A percentile compares a stretch with the other conserved stretches of the same genome.
Conservation (phyloP, 2,113 vertebrate species). For the Natator depressus region DNA sequence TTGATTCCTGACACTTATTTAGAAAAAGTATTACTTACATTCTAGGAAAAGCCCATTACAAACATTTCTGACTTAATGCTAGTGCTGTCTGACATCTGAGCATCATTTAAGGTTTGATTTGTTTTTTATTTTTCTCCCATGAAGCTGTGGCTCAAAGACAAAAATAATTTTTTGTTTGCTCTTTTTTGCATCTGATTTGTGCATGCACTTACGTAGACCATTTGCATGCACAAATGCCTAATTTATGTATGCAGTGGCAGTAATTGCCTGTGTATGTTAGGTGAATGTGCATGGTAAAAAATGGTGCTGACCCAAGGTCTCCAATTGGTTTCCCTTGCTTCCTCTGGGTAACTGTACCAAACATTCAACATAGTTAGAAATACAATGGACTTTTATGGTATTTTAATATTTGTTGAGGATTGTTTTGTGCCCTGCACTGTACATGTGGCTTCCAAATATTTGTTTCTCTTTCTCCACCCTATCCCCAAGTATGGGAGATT, state of each 20-base stretch:
- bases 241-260: neutral
- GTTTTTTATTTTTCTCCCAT: neutral
- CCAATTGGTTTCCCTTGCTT: neutral
- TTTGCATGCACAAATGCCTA: constrained; percentile 39
- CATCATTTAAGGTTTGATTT: neutral
- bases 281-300: neutral
- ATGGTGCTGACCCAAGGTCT: neutral
- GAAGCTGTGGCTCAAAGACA: neutral
- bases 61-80: neutral
- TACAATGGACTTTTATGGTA: neutral
- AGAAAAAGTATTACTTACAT: neutral
- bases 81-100: neutral
- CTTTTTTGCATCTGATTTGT: neutral
- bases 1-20: neutral
- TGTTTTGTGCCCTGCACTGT: neutral
- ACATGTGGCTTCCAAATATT: neutral
- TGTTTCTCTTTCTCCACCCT: neutral
- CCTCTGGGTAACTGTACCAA: neutral
- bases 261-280: neutral
- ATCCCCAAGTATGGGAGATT: neutral
- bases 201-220: neutral
- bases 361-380: neutral
- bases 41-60: neutral
- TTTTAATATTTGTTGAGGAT: neutral
- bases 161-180: neutral